A percentile compares a stretch with the other conserved stretches of the same genome.
These are phyloP conservation scores for Crocuta crocuta DNA, from an alignment of 2,113 vertebrate species.

Conservation along the genomic window DNA sequence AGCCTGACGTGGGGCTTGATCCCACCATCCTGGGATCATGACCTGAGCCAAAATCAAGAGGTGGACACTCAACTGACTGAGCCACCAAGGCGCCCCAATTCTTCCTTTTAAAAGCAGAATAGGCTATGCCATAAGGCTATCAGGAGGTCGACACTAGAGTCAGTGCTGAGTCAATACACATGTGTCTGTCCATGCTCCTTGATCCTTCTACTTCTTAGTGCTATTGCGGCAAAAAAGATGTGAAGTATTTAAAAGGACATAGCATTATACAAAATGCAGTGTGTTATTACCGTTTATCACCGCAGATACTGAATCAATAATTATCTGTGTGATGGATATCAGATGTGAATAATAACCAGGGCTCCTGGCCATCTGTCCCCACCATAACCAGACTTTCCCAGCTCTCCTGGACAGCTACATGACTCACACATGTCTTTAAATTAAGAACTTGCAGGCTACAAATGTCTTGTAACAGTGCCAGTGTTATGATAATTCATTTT, in stretches of 20 bases:
- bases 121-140: neutral
- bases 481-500: constrained; percentile 26
- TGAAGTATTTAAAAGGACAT: neutral
- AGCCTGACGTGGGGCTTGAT: too few relatives aligned
- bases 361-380: constrained; percentile 34
- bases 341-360: constrained; percentile 54
- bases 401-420: constrained; percentile 13
- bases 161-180: neutral
- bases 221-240: neutral
- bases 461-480: constrained; percentile 34
- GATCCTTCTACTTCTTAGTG: neutral
- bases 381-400: neutral
- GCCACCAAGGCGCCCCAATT: neutral
- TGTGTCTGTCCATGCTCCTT: neutral
- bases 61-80: too few relatives aligned
- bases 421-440: constrained; percentile 66
- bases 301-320: constrained; percentile 29
- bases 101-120: neutral
- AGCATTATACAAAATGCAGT: neutral
- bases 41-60: too few relatives aligned
- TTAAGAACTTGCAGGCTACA: constrained; percentile 53
- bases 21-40: too few relatives aligned
- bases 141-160: neutral
- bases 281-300: neutral
- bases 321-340: constrained; percentile 17